These are phyloP conservation scores for Ophion ventricosus DNA, from an alignment of 2,888 invertebrate species.

Conservation along the genomic window DNA sequence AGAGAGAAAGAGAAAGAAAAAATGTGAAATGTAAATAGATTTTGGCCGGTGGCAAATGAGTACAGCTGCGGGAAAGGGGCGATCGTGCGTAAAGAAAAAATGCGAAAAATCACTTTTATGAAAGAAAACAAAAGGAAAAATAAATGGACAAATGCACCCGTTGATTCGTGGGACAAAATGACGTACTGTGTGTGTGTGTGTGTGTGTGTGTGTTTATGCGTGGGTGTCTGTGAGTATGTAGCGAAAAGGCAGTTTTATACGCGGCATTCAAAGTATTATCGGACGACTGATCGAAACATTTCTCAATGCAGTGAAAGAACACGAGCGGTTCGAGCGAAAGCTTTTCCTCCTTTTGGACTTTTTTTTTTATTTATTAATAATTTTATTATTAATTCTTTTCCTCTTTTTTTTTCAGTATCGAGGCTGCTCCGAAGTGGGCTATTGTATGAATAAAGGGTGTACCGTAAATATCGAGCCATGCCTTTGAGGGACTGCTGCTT, in stretches of 20 bases:
- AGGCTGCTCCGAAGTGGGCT: background rate
- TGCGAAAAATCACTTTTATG: conserved; percentile 49
- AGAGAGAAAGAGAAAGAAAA: conserved; percentile 3
- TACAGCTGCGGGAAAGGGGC: conserved; percentile 56
- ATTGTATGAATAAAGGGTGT: background rate
- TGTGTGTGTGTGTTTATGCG: background rate
- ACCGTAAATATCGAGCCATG: background rate
- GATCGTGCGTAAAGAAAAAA: conserved; percentile 38
- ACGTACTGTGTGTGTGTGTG: conserved; percentile 19
- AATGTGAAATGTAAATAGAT: conserved; percentile 59
- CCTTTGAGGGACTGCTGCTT: background rate
- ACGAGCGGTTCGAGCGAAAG: background rate
- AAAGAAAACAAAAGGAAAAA: conserved; percentile 27
- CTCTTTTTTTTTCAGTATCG: background rate
- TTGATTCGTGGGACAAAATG: conserved; percentile 12
- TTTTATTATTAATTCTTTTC: background rate
- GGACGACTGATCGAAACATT: conserved; percentile 58
- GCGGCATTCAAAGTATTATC: conserved; percentile 63
- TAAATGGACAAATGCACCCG: conserved; percentile 33
- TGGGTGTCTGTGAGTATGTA: background rate
- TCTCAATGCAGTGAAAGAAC: conserved; percentile 43
- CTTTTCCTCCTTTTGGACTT: background rate
- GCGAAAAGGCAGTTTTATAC: conserved; percentile 62
- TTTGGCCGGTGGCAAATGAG: conserved; percentile 60
- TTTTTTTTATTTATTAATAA: background rate